Evolutionary conservation across 2,113 vertebrate genomes (phyloP).

Genomic region (Saimiri boliviensis): DNA sequence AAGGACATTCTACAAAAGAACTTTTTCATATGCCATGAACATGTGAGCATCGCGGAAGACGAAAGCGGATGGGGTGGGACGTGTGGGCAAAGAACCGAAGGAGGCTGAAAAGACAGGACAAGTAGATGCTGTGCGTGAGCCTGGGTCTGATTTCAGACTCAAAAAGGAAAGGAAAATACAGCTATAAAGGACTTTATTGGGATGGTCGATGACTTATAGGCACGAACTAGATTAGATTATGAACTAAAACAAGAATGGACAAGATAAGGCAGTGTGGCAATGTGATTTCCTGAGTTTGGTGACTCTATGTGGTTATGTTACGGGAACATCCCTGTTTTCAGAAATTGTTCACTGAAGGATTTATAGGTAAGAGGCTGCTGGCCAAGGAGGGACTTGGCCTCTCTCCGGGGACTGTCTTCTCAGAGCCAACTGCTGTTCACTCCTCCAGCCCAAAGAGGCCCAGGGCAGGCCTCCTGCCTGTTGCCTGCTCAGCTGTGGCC

Average conservation of each 20-base stretch:
- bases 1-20: not conserved
- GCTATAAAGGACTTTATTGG: accelerated
- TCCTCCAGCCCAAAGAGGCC: not conserved
- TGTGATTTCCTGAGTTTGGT: not conserved
- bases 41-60: not conserved
- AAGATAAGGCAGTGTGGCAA: accelerated
- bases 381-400: not conserved
- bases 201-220: accelerated
- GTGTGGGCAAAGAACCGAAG: not conserved
- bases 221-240: too few species aligned
- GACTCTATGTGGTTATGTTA: accelerated
- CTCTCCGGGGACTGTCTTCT: not conserved
- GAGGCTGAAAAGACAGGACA: not conserved
- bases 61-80: too few species aligned
- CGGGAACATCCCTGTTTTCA: not conserved
- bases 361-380: not conserved
- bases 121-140: accelerated
- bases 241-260: not conserved
- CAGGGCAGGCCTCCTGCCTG: not conserved
- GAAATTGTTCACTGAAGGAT: accelerated
- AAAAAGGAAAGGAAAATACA: not conserved
- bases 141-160: accelerated
- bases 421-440: not conserved
- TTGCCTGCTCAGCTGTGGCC: not conserved
- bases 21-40: accelerated